These are phyloP conservation scores for Vandiemenella viatica DNA, from an alignment of 2,888 invertebrate species.

Conservation along the genomic window DNA sequence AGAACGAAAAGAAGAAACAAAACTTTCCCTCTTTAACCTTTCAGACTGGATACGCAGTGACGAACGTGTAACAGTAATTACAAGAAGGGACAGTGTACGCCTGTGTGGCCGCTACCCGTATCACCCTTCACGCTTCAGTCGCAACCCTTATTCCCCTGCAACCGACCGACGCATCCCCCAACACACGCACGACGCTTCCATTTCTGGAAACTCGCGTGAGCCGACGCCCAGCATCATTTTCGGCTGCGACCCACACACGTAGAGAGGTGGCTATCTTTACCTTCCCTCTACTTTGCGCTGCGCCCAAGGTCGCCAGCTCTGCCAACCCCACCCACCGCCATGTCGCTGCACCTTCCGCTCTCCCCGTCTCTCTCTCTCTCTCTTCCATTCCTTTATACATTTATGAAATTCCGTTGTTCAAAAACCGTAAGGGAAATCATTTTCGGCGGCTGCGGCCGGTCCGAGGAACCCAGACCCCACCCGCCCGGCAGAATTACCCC, in stretches of 20 bases:
- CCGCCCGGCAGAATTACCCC: conserved; percentile 4
- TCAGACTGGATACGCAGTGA: too few species aligned
- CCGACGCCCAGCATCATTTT: neutral
- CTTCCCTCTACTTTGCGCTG: too few species aligned
- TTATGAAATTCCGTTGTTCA: conserved; percentile 13
- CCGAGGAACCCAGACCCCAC: too few species aligned
- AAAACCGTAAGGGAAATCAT: conserved; percentile 13
- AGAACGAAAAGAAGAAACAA: too few species aligned
- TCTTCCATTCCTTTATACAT: conserved; percentile 10
- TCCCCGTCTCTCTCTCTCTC: neutral
- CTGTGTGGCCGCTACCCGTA: too few species aligned
- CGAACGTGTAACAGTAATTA: neutral
- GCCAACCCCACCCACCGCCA: too few species aligned
- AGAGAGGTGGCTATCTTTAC: neutral
- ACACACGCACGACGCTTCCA: neutral
- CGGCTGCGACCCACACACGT: neutral
- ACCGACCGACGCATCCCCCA: neutral
- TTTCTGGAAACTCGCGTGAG: too few species aligned
- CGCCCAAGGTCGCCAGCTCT: too few species aligned
- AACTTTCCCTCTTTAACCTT: too few species aligned
- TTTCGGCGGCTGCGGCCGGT: neutral
- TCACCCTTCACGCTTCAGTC: neutral
- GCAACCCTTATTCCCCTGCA: neutral
- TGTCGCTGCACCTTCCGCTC: too few species aligned
- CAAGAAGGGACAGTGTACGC: too few species aligned